phyloP scores from a whole-genome alignment of 2,113 vertebrate genomes.

The Theristicus caerulescens region DNA sequence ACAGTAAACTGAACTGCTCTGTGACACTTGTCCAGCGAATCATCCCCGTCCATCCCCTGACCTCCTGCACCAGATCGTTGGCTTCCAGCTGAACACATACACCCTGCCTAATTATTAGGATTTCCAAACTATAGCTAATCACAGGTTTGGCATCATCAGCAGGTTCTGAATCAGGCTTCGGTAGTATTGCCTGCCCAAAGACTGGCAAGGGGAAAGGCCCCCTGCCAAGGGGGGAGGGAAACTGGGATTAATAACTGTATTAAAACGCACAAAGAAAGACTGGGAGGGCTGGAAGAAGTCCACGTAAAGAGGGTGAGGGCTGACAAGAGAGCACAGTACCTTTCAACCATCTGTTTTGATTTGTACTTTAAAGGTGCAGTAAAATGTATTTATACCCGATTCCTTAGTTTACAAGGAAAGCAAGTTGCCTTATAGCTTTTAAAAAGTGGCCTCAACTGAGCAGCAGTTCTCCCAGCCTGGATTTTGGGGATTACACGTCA shows the following conservation, averaged over 20 bases:
- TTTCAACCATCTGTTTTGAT: conserved; percentile 1
- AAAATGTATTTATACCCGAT: not conserved
- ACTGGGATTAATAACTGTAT: not conserved
- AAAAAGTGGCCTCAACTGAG: not conserved
- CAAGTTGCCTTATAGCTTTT: not conserved
- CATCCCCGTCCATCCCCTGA: not conserved
- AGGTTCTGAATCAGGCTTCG: not conserved
- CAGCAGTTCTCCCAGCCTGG: not conserved
- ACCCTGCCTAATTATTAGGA: not conserved
- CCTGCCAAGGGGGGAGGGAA: not conserved
- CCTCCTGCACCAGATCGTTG: not conserved
- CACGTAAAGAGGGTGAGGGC: not conserved
- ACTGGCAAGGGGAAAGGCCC: not conserved
- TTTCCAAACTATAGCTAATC: not conserved
- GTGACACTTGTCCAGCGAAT: not conserved
- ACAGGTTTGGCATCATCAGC: not conserved
- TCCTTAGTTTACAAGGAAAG: conserved; percentile 14
- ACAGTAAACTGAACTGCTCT: not conserved
- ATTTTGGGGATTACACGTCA: conserved; percentile 7
- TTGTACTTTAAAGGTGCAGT: not conserved
- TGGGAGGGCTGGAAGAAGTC: not conserved
- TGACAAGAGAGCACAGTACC: not conserved
- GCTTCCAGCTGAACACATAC: not conserved
- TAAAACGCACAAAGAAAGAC: not conserved
- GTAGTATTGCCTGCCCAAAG: not conserved